phyloP scores from a whole-genome alignment of 2,113 vertebrate genomes.

The Vireo altiloquus region DNA sequence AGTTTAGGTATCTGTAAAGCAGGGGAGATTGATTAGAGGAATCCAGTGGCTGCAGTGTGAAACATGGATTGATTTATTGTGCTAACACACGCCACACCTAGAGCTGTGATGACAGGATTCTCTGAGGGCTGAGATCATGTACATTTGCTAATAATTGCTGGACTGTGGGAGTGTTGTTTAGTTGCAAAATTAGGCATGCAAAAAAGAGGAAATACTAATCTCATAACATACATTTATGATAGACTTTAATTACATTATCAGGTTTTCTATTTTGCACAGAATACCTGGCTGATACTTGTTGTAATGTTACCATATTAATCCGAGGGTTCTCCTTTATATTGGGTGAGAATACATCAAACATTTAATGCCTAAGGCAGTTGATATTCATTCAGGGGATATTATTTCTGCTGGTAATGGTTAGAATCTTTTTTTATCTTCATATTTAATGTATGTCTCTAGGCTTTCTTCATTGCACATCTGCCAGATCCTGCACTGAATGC shows the following conservation, averaged over 20 bases:
- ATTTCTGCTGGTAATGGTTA: conserved; percentile 26
- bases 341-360: background rate
- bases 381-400: conserved; percentile 23
- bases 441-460: conserved; percentile 32
- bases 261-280: background rate
- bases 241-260: background rate
- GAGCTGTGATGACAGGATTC: background rate
- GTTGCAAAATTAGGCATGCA: background rate
- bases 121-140: background rate
- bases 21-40: background rate
- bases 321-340: background rate
- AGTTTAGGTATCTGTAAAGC: background rate
- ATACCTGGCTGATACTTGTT: background rate
- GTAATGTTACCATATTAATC: background rate
- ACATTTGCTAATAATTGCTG: background rate
- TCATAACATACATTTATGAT: background rate
- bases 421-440: conserved; percentile 30
- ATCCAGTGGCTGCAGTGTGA: background rate
- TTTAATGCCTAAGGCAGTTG: background rate
- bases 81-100: background rate
- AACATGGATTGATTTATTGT: background rate
- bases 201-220: background rate
- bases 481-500: conserved; percentile 7
- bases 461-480: conserved; percentile 18
- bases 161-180: background rate